A percentile compares a stretch with the other conserved stretches of the same genome.
These are phyloP conservation scores for Salmo trutta DNA, from an alignment of 2,797 vertebrate species.

Conservation along the genomic window DNA sequence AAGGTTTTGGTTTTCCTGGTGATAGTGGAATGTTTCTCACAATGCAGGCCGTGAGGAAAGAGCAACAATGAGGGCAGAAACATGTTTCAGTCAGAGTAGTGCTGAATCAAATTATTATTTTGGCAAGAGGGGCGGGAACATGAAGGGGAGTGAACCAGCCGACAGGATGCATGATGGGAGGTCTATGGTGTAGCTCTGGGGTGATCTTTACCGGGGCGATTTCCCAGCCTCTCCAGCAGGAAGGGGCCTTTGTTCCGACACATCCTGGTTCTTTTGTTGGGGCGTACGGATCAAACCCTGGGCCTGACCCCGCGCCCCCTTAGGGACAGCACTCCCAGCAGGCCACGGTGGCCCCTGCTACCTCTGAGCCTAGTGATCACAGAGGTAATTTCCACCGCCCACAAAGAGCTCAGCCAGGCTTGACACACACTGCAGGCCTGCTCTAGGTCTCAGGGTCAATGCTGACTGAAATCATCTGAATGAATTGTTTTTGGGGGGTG, in stretches of 20 bases:
- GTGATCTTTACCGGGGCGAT: conserved; percentile 28
- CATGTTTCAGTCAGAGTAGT: background rate
- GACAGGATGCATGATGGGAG: conserved; percentile 17
- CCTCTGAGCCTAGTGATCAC: conserved; percentile 32
- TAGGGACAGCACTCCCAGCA: conserved; percentile 30
- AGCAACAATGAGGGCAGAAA: background rate
- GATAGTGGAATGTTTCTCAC: background rate
- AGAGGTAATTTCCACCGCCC: conserved; percentile 42
- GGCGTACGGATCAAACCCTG: conserved; percentile 48
- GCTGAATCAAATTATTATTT: background rate
- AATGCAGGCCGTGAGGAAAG: background rate
- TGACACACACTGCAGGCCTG: conserved; percentile 10
- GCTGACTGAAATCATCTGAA: background rate
- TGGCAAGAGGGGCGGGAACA: background rate
- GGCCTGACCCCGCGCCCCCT: conserved; percentile 23
- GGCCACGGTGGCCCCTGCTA: conserved; percentile 35
- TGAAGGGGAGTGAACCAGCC: background rate
- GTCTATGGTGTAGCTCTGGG: background rate
- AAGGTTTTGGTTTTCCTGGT: background rate
- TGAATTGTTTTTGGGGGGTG: background rate
- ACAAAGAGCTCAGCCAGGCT: conserved; percentile 44
- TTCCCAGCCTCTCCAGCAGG: conserved; percentile 38
- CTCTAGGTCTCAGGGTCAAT: conserved; percentile 7
- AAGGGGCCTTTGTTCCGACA: conserved; percentile 61
- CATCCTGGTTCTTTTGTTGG: conserved; percentile 63